Evolutionary conservation across 1,140 invertebrate species (phyloP), one percentile per base, ranked within the genome.

Genomic region (Diachasmimorpha longicaudata): DNA sequence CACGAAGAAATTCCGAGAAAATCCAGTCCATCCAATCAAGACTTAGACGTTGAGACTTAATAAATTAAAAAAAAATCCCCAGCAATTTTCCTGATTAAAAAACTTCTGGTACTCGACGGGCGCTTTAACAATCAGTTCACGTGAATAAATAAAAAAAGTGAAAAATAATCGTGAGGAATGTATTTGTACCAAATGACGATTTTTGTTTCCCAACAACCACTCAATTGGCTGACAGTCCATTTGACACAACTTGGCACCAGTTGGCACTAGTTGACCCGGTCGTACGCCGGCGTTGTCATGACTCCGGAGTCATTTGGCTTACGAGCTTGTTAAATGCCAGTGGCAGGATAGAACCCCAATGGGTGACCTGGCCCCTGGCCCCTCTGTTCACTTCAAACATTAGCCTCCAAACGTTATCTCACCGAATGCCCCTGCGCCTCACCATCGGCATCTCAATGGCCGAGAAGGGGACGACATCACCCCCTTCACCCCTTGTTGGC

Each of bases 221-320:
- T 77, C 82, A 84, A 86, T 87, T 87, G 81, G 77, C 82, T 63
- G 58, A 63, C 19, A 25, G 58, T 63, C 86, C 85, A 79, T 83
- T 87, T 87, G 85, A 87, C 85, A 84, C 81, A 39, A 80, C 80
- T 86, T 87, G 85, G 81, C 86, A 84, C 81, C 82, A 87, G 86
- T 87, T 87, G 85, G 70, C 85, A 85, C 86, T 84, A 79, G 82
- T 87, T 87, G 85, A 86, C 85, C 84, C 82, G 68, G 42, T 52
- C 69, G 69, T 76, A 71, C 80, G 77, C 81, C 77, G 80, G 80
- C 81, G 83, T 87, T 87, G 85, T 87, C 85, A 87, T 86, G 85
- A 87, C 85, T 87, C 83, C 84, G 81, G 5, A 87, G 85, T 87
- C 85, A 87, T 87, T 42, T 83, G 85, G 85, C 85, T 87, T 86